Evolutionary conservation across 2,113 vertebrate genomes (phyloP).

Genomic region (Scolopax mira): DNA sequence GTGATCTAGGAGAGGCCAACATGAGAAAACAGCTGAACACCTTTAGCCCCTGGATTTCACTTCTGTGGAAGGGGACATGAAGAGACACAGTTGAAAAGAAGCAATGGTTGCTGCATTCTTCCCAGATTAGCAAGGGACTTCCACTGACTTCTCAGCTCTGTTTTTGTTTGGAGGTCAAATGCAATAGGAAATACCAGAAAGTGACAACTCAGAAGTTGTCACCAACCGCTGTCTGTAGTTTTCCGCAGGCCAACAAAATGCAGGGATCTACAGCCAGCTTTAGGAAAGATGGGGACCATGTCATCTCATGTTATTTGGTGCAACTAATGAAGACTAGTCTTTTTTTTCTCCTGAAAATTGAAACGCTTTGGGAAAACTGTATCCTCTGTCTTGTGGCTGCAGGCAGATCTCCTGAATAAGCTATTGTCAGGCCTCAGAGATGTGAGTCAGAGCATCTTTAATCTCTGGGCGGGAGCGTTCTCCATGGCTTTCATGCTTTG

Average conservation of each 20-base stretch:
- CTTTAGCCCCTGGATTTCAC: not conserved
- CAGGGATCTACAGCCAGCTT: not conserved
- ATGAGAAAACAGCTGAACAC: not conserved
- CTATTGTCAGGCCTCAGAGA: conserved; percentile 57
- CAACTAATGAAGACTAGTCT: conserved; percentile 14
- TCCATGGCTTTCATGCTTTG: conserved; percentile 53
- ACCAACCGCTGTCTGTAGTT: not conserved
- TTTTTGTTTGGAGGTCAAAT: not conserved
- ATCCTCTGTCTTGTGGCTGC: not conserved
- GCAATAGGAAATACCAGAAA: not conserved
- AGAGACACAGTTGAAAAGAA: not conserved
- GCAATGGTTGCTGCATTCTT: not conserved
- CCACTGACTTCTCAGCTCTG: not conserved
- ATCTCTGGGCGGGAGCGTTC: conserved; percentile 48
- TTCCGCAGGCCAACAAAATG: not conserved
- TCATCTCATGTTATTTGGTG: not conserved
- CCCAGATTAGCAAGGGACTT: not conserved
- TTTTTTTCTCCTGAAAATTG: not conserved
- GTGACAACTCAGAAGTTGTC: not conserved
- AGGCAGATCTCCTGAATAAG: conserved; percentile 56
- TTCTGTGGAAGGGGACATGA: not conserved
- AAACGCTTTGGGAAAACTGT: conserved; percentile 44
- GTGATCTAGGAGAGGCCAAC: not conserved
- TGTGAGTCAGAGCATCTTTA: conserved; percentile 63
- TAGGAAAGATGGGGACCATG: not conserved